These are phyloP conservation scores for Perizoma affinitatum DNA, from an alignment of 2,888 invertebrate species.

Conservation along the genomic window DNA sequence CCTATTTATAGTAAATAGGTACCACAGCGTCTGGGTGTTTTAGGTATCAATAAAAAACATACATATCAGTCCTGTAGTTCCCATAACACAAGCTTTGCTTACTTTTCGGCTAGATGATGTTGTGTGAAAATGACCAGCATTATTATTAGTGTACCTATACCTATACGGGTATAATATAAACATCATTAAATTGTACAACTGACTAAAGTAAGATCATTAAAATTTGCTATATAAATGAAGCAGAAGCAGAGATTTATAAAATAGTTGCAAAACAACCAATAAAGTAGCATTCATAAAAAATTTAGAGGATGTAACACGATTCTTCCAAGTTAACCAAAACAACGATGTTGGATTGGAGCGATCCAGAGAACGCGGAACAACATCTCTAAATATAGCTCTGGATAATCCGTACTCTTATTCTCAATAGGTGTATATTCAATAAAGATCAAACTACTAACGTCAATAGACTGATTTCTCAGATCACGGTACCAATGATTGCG, in stretches of 20 bases:
- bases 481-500: too few species aligned
- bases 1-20: too few species aligned
- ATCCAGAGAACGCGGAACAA: constrained; percentile 50
- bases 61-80: too few species aligned
- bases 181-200: constrained; percentile 24
- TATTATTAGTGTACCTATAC: too few species aligned
- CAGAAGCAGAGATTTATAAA: constrained; percentile 29
- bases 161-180: constrained; percentile 11
- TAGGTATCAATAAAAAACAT: too few species aligned
- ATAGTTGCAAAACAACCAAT: constrained; percentile 22
- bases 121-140: too few species aligned
- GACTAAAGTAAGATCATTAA: constrained; percentile 23
- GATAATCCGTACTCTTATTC: constrained; percentile 56
- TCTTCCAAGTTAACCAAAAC: constrained; percentile 26
- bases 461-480: too few species aligned
- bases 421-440: constrained; percentile 3
- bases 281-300: constrained; percentile 34
- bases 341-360: constrained; percentile 39
- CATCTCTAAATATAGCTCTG: constrained; percentile 65
- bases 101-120: too few species aligned
- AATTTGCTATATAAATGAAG: constrained; percentile 33
- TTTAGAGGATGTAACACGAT: constrained; percentile 27
- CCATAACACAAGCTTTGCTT: too few species aligned
- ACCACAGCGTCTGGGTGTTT: too few species aligned
- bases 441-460: constrained; percentile 8